A percentile compares a stretch with the other conserved stretches of the same genome.
Conservation (phyloP, 1,140 invertebrate species). For the Psix sp. region DNA sequence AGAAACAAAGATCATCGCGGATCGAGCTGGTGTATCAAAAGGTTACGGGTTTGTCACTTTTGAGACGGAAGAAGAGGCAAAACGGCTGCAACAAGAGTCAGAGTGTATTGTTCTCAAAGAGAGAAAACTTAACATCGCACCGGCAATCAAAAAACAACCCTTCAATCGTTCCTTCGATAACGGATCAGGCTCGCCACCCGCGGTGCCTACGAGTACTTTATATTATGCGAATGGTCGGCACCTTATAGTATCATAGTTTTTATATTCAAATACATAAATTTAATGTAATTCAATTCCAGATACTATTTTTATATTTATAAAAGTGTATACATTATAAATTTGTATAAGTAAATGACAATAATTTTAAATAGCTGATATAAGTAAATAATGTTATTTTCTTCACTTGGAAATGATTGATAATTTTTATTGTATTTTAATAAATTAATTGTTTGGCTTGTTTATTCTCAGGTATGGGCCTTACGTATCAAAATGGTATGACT, state of each 20-base stretch:
- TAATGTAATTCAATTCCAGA: too few species aligned
- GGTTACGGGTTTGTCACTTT: slow-evolving; percentile 98
- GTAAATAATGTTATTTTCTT: too few species aligned
- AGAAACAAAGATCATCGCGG: slow-evolving; percentile 95
- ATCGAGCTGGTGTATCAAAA: slow-evolving; percentile 94
- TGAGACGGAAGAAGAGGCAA: slow-evolving; percentile 93
- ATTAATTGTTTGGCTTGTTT: slow-evolving; percentile 11
- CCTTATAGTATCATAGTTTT: neutral
- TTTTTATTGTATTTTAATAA: slow-evolving; percentile 2
- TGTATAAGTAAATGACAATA: too few species aligned
- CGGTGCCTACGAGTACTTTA: slow-evolving; percentile 78
- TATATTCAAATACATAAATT: slow-evolving; percentile 1
- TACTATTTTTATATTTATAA: too few species aligned
- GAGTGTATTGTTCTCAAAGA: slow-evolving; percentile 88
- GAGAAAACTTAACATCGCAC: slow-evolving; percentile 92
- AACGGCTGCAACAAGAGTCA: slow-evolving; percentile 83
- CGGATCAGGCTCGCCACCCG: slow-evolving; percentile 73
- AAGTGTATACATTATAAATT: too few species aligned
- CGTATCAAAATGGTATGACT: slow-evolving; percentile 80
- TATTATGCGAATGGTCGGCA: slow-evolving; percentile 79
- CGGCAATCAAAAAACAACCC: slow-evolving; percentile 90
- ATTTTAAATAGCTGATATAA: too few species aligned
- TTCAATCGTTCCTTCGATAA: slow-evolving; percentile 75
- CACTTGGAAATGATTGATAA: too few species aligned
- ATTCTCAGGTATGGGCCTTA: slow-evolving; percentile 72